Base-by-base conservation (phyloP, 2,888 invertebrate genomes). In the Clistopyga incitator region DNA sequence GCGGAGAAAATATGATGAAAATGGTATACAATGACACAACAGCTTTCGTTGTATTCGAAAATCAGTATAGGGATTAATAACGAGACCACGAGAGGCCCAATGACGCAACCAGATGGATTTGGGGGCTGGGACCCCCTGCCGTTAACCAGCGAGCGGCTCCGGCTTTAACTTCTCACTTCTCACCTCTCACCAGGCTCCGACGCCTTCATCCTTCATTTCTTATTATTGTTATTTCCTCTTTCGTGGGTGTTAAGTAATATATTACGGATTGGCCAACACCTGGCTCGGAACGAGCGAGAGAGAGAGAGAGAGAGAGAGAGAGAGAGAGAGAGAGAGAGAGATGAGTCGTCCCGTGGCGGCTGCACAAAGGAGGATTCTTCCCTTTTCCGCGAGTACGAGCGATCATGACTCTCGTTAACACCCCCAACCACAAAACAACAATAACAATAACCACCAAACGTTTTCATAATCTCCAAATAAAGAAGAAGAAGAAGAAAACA, bases 211-310 rank as follows among this genome's bases (percentile, higher is more conserved):
- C 59, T 52, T 54, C 67, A 42, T 38, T 72, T 75, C 75, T 70
- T 59, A 56, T 67, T 72, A 38, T 25, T 71, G 42, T 70, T 42
- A 52, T 78, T 67, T 70, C 34, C 85, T 86, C 87, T 88, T 86
- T 80, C 84, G 88, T 87, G 88, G 89, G 89, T 89, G 90, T 91
- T 91, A 90, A 91, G 91, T 92, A 92, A 92, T 92, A 92, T 89
- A 91, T 92, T 91, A 91, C 88, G 86, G 86, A 85, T 85, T 86
- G 90, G 90, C 77, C 78, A 74, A 74, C 91, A 91, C 91, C 91
- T 91, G 91, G 86, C 64, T 54, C 18, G 13, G 13, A 45, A 52
- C 23, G 23, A 3, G 23, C 65, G 65, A 42, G 72, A 25, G 23
- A 71, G 38, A 38, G 52, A 75, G 52, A 68, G 34, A 65, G 34